Percentiles rank a stretch among this genome's conserved stretches.
Evolutionary conservation across 2,888 invertebrate species (phyloP).

Genomic region (Orthosia gracilis): DNA sequence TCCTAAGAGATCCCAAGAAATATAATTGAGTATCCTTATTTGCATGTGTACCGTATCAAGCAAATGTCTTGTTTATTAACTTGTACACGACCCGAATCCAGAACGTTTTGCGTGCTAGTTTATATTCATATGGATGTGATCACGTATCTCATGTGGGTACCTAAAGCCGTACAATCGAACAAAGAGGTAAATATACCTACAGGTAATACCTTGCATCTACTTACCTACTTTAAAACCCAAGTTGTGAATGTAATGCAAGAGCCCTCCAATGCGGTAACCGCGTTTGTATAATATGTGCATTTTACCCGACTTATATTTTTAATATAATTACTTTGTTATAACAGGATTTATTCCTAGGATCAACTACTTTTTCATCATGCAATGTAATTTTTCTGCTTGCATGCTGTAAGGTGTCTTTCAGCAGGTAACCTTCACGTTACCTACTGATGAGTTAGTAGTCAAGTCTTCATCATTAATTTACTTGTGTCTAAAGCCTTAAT

Average conservation of each 20-base stretch:
- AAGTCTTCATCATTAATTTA: no score
- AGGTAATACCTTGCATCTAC: neutral
- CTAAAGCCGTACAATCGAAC: conserved; percentile 10
- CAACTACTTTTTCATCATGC: neutral
- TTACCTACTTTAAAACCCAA: neutral
- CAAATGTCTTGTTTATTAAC: conserved; percentile 69
- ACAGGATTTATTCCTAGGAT: no score
- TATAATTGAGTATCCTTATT: conserved; percentile 60
- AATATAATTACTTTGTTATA: no score
- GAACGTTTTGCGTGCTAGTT: conserved; percentile 57
- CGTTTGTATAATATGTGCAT: no score
- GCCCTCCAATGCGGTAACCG: neutral
- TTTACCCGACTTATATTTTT: no score
- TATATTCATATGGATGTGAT: conserved; percentile 60
- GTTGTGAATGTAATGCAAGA: neutral
- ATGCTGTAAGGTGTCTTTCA: neutral
- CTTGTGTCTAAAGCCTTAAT: no score
- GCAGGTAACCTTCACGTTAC: no score
- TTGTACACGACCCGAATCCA: conserved; percentile 62
- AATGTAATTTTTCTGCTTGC: neutral
- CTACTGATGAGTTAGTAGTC: no score
- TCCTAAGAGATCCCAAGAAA: conserved; percentile 36
- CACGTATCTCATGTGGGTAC: conserved; percentile 55
- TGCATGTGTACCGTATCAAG: conserved; percentile 64
- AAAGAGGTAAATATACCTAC: neutral